Evolutionary conservation across 2,113 vertebrate genomes (phyloP).

Genomic region (Syngnathus typhle): DNA sequence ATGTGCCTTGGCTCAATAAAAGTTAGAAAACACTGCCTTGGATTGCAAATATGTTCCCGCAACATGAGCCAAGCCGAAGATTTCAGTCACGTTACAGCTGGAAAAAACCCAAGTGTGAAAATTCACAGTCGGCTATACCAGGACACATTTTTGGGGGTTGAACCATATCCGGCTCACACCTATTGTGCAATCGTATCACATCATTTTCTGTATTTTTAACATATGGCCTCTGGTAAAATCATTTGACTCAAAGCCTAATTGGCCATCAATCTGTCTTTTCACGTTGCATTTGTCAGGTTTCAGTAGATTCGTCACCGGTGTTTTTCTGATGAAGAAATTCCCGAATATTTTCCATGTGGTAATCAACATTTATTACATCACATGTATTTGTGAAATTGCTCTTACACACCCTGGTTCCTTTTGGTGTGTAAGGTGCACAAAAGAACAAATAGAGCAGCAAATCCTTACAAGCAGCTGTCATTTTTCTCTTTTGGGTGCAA

Average conservation of each 20-base stretch:
- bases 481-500: background rate
- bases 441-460: background rate
- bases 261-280: background rate
- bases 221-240: background rate
- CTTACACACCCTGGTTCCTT: too few relatives aligned
- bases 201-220: slow-evolving; percentile 24
- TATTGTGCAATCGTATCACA: slow-evolving; percentile 39
- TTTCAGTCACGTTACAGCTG: slow-evolving; percentile 23
- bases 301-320: background rate
- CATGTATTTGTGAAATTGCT: too few relatives aligned
- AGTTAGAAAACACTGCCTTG: background rate
- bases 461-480: background rate
- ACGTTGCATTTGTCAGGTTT: background rate
- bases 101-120: slow-evolving; percentile 29
- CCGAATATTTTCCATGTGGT: background rate
- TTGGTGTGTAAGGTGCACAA: too few relatives aligned
- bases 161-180: slow-evolving; percentile 21
- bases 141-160: slow-evolving; percentile 27
- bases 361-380: background rate
- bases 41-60: slow-evolving; percentile 41
- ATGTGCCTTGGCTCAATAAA: too few relatives aligned
- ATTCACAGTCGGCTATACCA: slow-evolving; percentile 21
- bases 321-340: background rate
- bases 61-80: slow-evolving; percentile 24
- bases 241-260: background rate